A percentile compares a stretch with the other conserved stretches of the same genome.
Conservation (phyloP, 1,140 invertebrate genomes). For the Berghia stephanieae region DNA sequence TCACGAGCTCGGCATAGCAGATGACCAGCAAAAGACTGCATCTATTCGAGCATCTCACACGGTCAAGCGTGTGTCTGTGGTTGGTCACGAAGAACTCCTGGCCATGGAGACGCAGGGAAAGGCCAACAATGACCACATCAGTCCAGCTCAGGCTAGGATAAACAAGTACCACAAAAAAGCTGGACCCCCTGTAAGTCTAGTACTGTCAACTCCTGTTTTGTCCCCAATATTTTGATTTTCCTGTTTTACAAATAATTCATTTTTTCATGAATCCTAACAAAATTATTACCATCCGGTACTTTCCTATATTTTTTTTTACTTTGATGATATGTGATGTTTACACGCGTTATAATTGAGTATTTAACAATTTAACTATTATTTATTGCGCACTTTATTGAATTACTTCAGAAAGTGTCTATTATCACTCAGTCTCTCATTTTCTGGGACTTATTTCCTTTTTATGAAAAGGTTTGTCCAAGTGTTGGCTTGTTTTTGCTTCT, state of each 20-base stretch:
- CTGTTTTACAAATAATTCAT: neutral
- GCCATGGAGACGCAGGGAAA: constrained; percentile 29
- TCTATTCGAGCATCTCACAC: constrained; percentile 60
- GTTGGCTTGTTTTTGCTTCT: too few species aligned
- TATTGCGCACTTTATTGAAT: too few species aligned
- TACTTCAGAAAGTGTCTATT: too few species aligned
- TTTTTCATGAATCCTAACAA: too few species aligned
- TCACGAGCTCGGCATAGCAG: constrained; percentile 18
- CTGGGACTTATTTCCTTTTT: too few species aligned
- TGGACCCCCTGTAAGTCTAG: constrained; percentile 2
- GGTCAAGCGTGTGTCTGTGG: constrained; percentile 55
- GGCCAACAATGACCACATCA: constrained; percentile 40
- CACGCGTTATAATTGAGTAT: too few species aligned
- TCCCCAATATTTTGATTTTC: neutral
- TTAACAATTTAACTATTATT: too few species aligned
- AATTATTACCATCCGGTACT: too few species aligned
- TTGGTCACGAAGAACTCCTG: constrained; percentile 48
- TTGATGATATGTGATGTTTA: too few species aligned
- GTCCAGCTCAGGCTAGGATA: constrained; percentile 51
- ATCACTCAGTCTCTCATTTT: too few species aligned
- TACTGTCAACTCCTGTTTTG: neutral
- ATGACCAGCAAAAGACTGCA: constrained; percentile 52
- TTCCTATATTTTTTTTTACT: too few species aligned
- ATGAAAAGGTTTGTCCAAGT: too few species aligned
- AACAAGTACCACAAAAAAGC: constrained; percentile 50